Conservation (phyloP, 2,888 invertebrate genomes). For the Theretra japonica region DNA sequence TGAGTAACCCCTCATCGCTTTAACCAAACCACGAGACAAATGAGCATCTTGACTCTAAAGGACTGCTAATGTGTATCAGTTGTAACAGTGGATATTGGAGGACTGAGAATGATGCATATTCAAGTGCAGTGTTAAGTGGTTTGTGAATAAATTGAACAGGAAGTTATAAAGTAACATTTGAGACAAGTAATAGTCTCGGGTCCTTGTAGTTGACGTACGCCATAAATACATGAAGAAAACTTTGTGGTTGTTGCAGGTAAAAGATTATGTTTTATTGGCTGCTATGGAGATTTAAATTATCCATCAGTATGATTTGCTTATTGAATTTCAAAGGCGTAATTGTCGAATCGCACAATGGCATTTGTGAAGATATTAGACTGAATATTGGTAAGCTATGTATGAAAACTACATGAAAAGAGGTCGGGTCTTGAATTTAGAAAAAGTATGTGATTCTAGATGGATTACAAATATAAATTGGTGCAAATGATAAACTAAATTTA, state of each 20-base stretch:
- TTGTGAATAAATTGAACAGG: background rate
- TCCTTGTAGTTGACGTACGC: background rate
- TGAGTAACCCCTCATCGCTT: slow-evolving; percentile 28
- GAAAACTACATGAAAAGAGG: background rate
- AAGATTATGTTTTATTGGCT: background rate
- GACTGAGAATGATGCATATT: background rate
- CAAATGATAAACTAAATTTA: background rate
- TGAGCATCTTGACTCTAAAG: background rate
- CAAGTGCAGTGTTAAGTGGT: background rate
- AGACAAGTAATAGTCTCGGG: background rate
- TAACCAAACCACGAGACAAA: background rate
- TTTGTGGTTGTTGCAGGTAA: too few species aligned
- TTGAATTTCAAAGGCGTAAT: background rate
- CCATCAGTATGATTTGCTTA: background rate
- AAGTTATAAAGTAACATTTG: background rate
- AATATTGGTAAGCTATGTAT: background rate
- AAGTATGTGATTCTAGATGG: background rate
- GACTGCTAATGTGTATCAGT: slow-evolving; percentile 12
- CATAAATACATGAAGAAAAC: too few species aligned
- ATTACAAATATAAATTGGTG: background rate
- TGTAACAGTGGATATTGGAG: background rate
- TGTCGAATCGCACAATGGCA: background rate
- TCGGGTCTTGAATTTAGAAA: background rate
- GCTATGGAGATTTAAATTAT: background rate
- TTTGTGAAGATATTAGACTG: slow-evolving; percentile 16